Conservation (phyloP, 2,888 invertebrate genomes). For the Plusia festucae region DNA sequence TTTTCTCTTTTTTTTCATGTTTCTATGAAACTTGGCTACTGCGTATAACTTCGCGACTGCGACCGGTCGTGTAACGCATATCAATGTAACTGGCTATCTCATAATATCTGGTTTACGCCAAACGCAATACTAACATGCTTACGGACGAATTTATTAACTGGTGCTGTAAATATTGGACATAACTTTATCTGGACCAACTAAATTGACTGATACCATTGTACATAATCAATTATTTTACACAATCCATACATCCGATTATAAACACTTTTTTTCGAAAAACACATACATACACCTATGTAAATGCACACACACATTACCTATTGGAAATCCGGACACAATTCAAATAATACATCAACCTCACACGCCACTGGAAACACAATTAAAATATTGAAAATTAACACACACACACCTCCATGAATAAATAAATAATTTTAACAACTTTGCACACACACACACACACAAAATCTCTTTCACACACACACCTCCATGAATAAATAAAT, state of each 20-base stretch:
- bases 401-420: slow-evolving; percentile 4
- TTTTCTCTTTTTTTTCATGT: slow-evolving; percentile 89
- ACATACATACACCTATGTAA: not conserved
- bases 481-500: no score
- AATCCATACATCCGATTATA: not conserved
- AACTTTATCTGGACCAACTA: slow-evolving; percentile 39
- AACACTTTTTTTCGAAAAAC: not conserved
- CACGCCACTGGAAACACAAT: not conserved
- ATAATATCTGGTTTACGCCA: slow-evolving; percentile 89
- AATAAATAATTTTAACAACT: no score
- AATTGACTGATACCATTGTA: slow-evolving; percentile 43
- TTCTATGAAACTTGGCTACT: slow-evolving; percentile 88
- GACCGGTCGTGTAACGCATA: slow-evolving; percentile 80
- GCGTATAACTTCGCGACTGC: slow-evolving; percentile 68
- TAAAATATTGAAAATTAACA: not conserved
- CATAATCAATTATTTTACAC: slow-evolving; percentile 20
- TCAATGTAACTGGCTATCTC: slow-evolving; percentile 78
- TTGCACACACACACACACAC: not conserved
- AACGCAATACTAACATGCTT: slow-evolving; percentile 87
- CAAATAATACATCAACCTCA: not conserved
- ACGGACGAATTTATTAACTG: slow-evolving; percentile 68
- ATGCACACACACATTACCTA: not conserved
- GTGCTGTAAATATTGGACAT: slow-evolving; percentile 71
- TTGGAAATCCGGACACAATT: no score
- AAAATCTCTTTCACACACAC: not conserved